phyloP scores from a whole-genome alignment of 2,888 invertebrate species.

The Ophion ventricosus region DNA sequence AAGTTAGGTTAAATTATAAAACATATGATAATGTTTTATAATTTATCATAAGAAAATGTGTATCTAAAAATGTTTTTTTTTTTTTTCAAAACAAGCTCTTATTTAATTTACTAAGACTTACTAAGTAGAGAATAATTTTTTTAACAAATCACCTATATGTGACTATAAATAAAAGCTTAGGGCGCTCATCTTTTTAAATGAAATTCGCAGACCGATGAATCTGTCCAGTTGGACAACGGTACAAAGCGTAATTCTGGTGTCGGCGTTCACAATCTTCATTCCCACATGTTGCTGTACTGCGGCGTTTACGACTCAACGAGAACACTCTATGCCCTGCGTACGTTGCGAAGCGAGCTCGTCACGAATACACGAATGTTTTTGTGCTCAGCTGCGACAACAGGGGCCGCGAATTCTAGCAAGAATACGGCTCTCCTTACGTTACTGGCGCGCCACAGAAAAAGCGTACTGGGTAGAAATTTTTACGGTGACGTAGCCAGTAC shows the following conservation, averaged over 20 bases:
- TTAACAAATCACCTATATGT: too few species aligned
- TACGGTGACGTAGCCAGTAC: slow-evolving; percentile 86
- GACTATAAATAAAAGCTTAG: too few species aligned
- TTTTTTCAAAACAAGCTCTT: too few species aligned
- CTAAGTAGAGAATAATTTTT: too few species aligned
- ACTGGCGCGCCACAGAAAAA: slow-evolving; percentile 90
- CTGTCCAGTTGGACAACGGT: slow-evolving; percentile 75
- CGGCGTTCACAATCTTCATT: slow-evolving; percentile 90
- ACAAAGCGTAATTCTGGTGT: slow-evolving; percentile 77
- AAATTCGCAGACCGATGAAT: slow-evolving; percentile 78
- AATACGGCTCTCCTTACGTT: slow-evolving; percentile 86
- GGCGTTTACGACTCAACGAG: slow-evolving; percentile 91
- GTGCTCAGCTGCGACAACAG: slow-evolving; percentile 90
- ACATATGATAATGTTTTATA: too few species aligned
- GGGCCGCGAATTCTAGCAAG: slow-evolving; percentile 85
- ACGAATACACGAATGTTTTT: slow-evolving; percentile 90
- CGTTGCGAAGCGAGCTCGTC: slow-evolving; percentile 89
- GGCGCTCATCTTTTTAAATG: too few species aligned
- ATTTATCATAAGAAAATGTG: too few species aligned
- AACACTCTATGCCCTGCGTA: slow-evolving; percentile 89
- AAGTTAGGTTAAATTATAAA: too few species aligned
- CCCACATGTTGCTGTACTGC: slow-evolving; percentile 92
- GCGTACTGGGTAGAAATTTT: slow-evolving; percentile 89
- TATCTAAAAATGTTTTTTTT: too few species aligned
- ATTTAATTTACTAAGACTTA: too few species aligned